phyloP scores from a whole-genome alignment of 2,797 vertebrate genomes.

The Moxostoma hubbsi region DNA sequence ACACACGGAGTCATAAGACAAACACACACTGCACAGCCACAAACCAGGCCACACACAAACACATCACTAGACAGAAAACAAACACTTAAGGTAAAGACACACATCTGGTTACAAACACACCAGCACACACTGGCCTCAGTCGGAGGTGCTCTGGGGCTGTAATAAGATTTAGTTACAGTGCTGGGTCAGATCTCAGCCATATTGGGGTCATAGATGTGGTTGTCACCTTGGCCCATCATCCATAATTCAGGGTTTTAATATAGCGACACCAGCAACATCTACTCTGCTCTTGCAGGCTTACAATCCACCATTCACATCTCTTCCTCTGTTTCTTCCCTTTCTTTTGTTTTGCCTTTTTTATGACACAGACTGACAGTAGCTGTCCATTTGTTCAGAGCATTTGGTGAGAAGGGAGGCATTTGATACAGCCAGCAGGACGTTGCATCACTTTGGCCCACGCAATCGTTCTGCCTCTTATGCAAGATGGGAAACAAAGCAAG shows the following conservation, averaged over 20 bases:
- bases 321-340: slow-evolving; percentile 3
- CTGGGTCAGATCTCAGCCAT: slow-evolving; percentile 74
- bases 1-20: slow-evolving; percentile 23
- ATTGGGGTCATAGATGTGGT: slow-evolving; percentile 68
- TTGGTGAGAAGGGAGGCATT: slow-evolving; percentile 26
- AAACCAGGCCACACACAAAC: slow-evolving; percentile 60
- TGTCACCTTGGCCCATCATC: slow-evolving; percentile 63
- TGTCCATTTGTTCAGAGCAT: slow-evolving; percentile 32
- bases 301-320: not conserved
- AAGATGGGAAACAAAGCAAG: slow-evolving; percentile 60
- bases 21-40: slow-evolving; percentile 48
- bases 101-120: slow-evolving; percentile 63
- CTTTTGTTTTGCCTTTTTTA: slow-evolving; percentile 13
- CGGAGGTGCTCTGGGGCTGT: slow-evolving; percentile 63
- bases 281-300: slow-evolving; percentile 18
- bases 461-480: slow-evolving; percentile 53
- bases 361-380: slow-evolving; percentile 40
- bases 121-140: slow-evolving; percentile 16
- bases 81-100: slow-evolving; percentile 46
- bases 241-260: slow-evolving; percentile 60
- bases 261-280: slow-evolving; percentile 58
- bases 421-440: slow-evolving; percentile 36
- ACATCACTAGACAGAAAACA: not conserved
- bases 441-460: slow-evolving; percentile 25
- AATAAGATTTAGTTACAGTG: slow-evolving; percentile 75